phyloP scores from a whole-genome alignment of 1,140 invertebrate genomes.

The Bombus difficillimus region DNA sequence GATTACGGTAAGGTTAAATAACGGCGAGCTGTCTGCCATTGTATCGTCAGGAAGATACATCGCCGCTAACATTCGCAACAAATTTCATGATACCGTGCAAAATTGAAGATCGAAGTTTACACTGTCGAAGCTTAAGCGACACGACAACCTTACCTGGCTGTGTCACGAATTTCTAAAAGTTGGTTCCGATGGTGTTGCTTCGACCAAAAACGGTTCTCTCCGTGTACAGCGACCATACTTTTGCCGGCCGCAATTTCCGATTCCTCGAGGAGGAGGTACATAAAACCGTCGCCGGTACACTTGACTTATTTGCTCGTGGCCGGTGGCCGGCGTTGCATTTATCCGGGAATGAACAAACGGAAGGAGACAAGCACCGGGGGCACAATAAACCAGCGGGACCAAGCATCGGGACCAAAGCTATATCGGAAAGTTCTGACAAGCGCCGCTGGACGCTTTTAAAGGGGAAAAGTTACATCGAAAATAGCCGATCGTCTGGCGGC shows the following conservation, averaged over 20 bases:
- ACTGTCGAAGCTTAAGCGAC: background rate
- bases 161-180: constrained; percentile 7
- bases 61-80: too few species aligned
- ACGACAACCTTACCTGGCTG: background rate
- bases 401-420: background rate
- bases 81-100: background rate
- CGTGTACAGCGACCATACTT: background rate
- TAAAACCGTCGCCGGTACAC: background rate
- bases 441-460: constrained; percentile 21
- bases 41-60: too few species aligned
- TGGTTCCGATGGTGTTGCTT: background rate
- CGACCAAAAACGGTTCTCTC: background rate
- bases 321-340: constrained; percentile 15
- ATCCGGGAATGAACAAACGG: constrained; percentile 19
- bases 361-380: constrained; percentile 17
- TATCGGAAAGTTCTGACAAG: constrained; percentile 25
- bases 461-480: constrained; percentile 36
- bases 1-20: too few species aligned
- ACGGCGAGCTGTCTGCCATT: too few species aligned
- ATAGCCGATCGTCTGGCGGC: constrained; percentile 4
- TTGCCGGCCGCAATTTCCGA: constrained; percentile 25
- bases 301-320: constrained; percentile 30
- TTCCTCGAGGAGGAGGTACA: constrained; percentile 8
- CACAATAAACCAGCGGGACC: constrained; percentile 27
- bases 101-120: background rate